Conservation (phyloP, 53 echinoderm and acorn worm genomes). For the Zoroaster sp. region DNA sequence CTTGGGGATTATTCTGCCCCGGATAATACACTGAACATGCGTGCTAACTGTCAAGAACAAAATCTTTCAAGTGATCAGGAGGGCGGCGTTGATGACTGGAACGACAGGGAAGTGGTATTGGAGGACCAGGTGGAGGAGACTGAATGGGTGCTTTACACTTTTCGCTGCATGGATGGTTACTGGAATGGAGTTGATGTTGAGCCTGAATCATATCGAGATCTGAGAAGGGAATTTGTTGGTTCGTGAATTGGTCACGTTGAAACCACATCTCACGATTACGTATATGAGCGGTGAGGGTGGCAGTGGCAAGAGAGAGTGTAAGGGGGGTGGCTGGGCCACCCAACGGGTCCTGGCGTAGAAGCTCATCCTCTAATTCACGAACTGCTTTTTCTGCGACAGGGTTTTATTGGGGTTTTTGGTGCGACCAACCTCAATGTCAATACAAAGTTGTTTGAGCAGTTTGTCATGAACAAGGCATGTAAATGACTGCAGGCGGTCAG, state of each 20-base stretch:
- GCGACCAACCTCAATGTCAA: too few relatives aligned
- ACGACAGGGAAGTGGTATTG: too few relatives aligned
- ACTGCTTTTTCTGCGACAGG: too few relatives aligned
- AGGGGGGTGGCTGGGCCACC: not conserved
- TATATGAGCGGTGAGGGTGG: not conserved
- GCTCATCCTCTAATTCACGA: too few relatives aligned
- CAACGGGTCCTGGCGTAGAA: not conserved
- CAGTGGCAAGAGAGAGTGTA: constrained; percentile 17
- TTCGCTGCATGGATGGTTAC: constrained; percentile 56
- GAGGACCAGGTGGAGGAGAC: not conserved
- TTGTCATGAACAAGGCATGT: not conserved
- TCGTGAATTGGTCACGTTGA: constrained; percentile 59
- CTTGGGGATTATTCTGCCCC: too few relatives aligned
- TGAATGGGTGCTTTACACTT: constrained; percentile 9
- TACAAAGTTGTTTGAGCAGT: too few relatives aligned
- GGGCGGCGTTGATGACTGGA: too few relatives aligned
- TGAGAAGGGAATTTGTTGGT: constrained; percentile 53
- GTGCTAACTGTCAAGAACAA: too few relatives aligned
- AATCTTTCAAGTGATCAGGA: too few relatives aligned
- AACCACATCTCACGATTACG: constrained; percentile 38
- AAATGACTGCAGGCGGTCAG: not conserved
- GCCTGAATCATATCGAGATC: too few relatives aligned
- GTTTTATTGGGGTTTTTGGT: too few relatives aligned
- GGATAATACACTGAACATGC: too few relatives aligned
- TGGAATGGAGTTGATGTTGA: constrained; percentile 44